Evolutionary conservation across 2,888 invertebrate species (phyloP), one percentile per base, ranked within the genome.

Genomic region (Rosalia funebris): DNA sequence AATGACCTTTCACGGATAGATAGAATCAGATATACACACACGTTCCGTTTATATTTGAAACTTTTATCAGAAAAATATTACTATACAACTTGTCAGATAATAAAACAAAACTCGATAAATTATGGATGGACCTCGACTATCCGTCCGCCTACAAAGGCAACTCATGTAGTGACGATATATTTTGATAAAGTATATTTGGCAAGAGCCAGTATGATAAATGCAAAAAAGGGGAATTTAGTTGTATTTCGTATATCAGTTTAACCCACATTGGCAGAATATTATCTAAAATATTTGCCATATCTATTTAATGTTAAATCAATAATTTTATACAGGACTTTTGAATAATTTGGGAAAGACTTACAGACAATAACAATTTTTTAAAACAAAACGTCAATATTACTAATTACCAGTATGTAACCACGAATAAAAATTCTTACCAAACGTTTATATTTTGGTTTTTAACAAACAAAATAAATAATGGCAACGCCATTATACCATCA

Each of bases 21-120:
- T n/a, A n/a, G n/a, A n/a, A n/a, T n/a, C n/a, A n/a, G 68, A 69
- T 67, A 73, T 69, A 72, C 72, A 72, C 76, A 77, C 71, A 78
- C 77, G 79, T 73, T 59, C 75, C 79, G 79, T 80, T 80, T 77
- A 75, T 77, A 77, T 79, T 77, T 76, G 73, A 77, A 78, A 79
- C 66, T 76, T 79, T 79, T 76, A 79, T 79, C 75, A 70, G 75
- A 69, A 74, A 77, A 73, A 77, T 77, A 77, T 72, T 69, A 71
- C 71, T 65, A 66, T 62, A 71, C 70, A 74, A 74, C 70, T 76
- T 75, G 77, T 77, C 77, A 74, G 75, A 70, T 73, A 75, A 75
- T 76, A 76, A 77, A 75, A 76, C 76, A 75, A 75, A 75, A 71
- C 71, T 73, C 75, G 63, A 75, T 78, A 77, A 75, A 76, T 77